phyloP scores from a whole-genome alignment of 2,113 vertebrate genomes.

The Jacana jacana region DNA sequence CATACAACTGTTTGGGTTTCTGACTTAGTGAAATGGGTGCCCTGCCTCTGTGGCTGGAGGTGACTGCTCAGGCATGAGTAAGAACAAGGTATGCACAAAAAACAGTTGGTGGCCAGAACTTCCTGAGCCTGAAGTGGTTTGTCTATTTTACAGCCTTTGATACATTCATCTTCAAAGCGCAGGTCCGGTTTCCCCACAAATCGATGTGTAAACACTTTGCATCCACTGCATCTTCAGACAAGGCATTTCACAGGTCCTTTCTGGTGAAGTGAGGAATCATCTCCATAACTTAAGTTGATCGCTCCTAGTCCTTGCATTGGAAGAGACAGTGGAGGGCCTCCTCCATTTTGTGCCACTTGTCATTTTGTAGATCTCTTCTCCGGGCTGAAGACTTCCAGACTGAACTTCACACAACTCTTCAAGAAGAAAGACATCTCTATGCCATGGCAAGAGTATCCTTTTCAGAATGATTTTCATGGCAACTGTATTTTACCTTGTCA shows the following conservation, averaged over 20 bases:
- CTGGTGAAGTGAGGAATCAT: background rate
- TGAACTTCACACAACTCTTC: background rate
- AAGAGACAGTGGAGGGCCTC: background rate
- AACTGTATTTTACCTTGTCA: background rate
- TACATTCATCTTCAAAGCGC: background rate
- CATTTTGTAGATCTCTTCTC: background rate
- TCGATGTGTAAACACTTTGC: background rate
- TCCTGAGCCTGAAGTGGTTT: background rate
- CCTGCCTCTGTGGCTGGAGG: background rate
- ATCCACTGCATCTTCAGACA: accelerated
- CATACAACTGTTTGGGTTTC: accelerated
- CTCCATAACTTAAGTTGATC: background rate
- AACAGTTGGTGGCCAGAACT: background rate
- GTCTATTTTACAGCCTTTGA: accelerated
- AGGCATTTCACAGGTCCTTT: background rate
- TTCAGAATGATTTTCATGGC: accelerated
- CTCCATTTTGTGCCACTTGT: background rate
- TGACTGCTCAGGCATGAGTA: background rate
- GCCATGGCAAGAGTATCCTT: background rate
- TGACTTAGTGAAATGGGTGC: background rate
- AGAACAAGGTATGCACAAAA: background rate
- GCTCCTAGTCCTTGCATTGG: background rate
- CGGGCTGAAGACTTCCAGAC: background rate
- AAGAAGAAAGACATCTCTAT: background rate
- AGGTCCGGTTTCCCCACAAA: background rate